Evolutionary conservation across 2,888 invertebrate species (phyloP).

Genomic region (Pasiphila rectangulata): DNA sequence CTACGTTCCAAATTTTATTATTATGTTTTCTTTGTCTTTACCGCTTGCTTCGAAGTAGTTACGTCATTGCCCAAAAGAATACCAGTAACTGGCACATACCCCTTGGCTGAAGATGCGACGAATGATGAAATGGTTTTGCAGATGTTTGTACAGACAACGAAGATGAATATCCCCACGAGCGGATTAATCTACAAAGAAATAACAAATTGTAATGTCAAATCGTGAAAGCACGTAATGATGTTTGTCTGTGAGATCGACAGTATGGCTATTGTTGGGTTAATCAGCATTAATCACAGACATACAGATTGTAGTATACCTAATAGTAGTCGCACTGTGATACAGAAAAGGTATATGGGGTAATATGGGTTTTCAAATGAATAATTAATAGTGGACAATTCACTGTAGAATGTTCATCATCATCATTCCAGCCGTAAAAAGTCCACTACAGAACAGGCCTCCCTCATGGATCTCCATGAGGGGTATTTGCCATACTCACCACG

Average conservation of each 20-base stretch:
- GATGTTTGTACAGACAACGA: conserved; percentile 64
- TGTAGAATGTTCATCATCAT: no score
- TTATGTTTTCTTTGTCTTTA: conserved; percentile 43
- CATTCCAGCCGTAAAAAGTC: no score
- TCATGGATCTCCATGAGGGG: no score
- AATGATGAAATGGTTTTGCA: conserved; percentile 69
- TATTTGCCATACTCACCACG: no score
- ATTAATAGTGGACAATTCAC: no score
- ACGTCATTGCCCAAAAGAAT: conserved; percentile 46
- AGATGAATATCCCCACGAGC: conserved; percentile 58
- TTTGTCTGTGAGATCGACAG: conserved; percentile 45
- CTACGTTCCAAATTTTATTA: conserved; percentile 33
- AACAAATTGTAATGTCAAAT: conserved; percentile 39
- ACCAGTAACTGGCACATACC: neutral
- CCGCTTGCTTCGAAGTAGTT: conserved; percentile 38
- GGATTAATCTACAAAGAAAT: conserved; percentile 48
- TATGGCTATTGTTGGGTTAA: conserved; percentile 26
- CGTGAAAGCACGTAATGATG: conserved; percentile 34
- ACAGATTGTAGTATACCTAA: no score
- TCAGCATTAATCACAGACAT: no score
- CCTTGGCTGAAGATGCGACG: conserved; percentile 44
- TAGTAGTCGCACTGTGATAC: no score
- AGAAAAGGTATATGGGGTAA: no score
- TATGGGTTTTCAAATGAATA: no score
- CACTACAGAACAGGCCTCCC: no score